Evolutionary conservation across 2,113 vertebrate species (phyloP), one percentile per base, ranked within the genome.

Genomic region (Nibea albiflora): DNA sequence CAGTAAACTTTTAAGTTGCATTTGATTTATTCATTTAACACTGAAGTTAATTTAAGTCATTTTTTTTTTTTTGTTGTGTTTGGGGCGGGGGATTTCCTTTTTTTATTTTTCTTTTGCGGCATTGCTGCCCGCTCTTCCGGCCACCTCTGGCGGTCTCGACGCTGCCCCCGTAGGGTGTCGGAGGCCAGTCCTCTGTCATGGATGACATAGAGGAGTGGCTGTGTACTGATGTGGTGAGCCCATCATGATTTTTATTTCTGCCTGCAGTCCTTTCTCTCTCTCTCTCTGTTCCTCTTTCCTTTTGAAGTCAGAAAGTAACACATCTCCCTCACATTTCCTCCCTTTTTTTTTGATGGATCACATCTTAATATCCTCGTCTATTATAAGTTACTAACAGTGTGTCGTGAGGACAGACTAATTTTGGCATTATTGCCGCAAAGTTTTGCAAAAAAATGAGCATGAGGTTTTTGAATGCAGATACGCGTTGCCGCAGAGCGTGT

Each of bases 141-240:
- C 93, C 95, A 92, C 93, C 90, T 69, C 76, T 86, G 88, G 65
- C 87, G 77, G 93, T 92, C 95, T 94, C 87, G 88, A 91, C 93
- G 91, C 94, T 95, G 92, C 94, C 93, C 31, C 91, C 62, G 76
- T 96, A 99, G 98, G 96, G 96, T 90, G 96, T 95, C 61, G 96
- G 96, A 91, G 93, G 94, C 84, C 97, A 98, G 95, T 95, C 97
- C 96, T 98, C 97, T 96, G 96, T 99, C 96, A 99, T 99, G 98
- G 98, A 99, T 96, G 98, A 99, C 96, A 98, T 99, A 96, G 98
- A 99, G 97, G 96, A 98, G 92, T 99, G 98, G 98, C 97, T 99
- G 94, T 94, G 97, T 96, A 97, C 97, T 75, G 98, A 99, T 92
- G 96, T 99, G 98, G 98, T 99, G 97, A 99, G 98, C 97, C 85